A percentile compares a stretch with the other conserved stretches of the same genome.
phyloP scores from a whole-genome alignment of 1,140 invertebrate species.

The Nixonia krombeini region DNA sequence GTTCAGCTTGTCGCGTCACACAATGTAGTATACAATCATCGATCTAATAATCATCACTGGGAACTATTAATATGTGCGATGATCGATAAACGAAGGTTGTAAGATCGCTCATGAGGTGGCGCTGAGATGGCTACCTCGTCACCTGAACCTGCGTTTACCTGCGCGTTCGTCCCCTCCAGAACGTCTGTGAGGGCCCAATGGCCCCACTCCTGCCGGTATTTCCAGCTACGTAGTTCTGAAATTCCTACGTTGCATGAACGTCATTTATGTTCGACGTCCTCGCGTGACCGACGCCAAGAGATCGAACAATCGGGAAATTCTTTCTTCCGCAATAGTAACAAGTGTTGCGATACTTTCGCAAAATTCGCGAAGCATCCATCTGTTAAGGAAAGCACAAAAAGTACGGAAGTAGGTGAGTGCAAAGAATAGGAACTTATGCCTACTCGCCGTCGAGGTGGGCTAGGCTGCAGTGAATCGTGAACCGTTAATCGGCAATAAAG shows the following conservation, averaged over 20 bases:
- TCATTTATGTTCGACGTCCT: slow-evolving; percentile 18
- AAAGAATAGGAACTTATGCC: slow-evolving; percentile 11
- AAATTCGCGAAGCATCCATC: not conserved
- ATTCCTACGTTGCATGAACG: slow-evolving; percentile 37
- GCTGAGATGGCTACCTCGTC: slow-evolving; percentile 52
- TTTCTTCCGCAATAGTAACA: not conserved
- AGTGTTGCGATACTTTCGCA: slow-evolving; percentile 1
- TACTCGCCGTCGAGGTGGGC: slow-evolving; percentile 22
- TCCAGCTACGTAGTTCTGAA: slow-evolving; percentile 48
- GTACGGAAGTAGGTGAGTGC: slow-evolving; percentile 40
- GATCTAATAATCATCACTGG: too few relatives aligned
- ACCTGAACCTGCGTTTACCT: slow-evolving; percentile 60
- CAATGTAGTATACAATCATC: too few relatives aligned
- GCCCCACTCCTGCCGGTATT: slow-evolving; percentile 28
- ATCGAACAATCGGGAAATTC: slow-evolving; percentile 6
- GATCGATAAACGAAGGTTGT: too few relatives aligned
- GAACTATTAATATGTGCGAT: too few relatives aligned
- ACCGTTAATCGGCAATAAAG: slow-evolving; percentile 48
- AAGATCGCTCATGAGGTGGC: slow-evolving; percentile 54
- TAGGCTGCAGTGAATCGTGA: slow-evolving; percentile 30
- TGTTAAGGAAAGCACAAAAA: slow-evolving; percentile 10
- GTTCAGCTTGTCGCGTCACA: too few relatives aligned
- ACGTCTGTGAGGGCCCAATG: slow-evolving; percentile 37
- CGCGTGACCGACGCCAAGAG: slow-evolving; percentile 11
- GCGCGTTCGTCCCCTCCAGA: slow-evolving; percentile 11